Evolutionary conservation across 2,888 invertebrate species (phyloP).

Genomic region (Brachypterus glaber): DNA sequence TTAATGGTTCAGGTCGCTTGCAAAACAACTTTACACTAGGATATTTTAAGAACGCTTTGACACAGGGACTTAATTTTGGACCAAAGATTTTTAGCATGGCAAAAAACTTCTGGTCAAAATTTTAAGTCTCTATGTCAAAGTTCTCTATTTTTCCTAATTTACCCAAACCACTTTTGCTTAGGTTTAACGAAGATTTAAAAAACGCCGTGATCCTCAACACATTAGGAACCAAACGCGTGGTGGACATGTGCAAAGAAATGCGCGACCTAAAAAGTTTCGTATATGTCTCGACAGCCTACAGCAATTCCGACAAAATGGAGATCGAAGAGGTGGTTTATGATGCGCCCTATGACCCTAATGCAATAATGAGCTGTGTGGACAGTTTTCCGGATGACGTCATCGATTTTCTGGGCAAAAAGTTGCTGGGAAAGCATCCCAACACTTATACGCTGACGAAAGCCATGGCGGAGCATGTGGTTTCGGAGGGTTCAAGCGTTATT

Average conservation of each 20-base stretch:
- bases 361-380: constrained; percentile 52
- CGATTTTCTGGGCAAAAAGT: constrained; percentile 46
- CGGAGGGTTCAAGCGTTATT: constrained; percentile 57
- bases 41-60: too few relatives aligned
- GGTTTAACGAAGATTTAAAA: constrained; percentile 83
- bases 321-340: constrained; percentile 81
- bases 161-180: too few relatives aligned
- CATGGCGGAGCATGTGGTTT: constrained; percentile 77
- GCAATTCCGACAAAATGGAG: constrained; percentile 76
- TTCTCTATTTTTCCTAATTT: too few relatives aligned
- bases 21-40: too few relatives aligned
- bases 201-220: constrained; percentile 84
- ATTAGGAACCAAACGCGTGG: constrained; percentile 72
- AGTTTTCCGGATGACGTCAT: constrained; percentile 53
- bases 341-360: constrained; percentile 52
- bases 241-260: constrained; percentile 77
- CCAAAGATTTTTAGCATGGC: too few relatives aligned
- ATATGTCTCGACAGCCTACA: constrained; percentile 94
- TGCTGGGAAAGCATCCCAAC: constrained; percentile 75
- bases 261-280: constrained; percentile 67
- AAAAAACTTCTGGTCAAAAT: too few relatives aligned
- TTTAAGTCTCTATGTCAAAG: too few relatives aligned
- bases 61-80: too few relatives aligned
- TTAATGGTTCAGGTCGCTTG: too few relatives aligned
- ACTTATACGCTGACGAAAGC: constrained; percentile 95